These are phyloP conservation scores for Eidolon helvum DNA, from an alignment of 2,113 vertebrate genomes.

Conservation along the genomic window DNA sequence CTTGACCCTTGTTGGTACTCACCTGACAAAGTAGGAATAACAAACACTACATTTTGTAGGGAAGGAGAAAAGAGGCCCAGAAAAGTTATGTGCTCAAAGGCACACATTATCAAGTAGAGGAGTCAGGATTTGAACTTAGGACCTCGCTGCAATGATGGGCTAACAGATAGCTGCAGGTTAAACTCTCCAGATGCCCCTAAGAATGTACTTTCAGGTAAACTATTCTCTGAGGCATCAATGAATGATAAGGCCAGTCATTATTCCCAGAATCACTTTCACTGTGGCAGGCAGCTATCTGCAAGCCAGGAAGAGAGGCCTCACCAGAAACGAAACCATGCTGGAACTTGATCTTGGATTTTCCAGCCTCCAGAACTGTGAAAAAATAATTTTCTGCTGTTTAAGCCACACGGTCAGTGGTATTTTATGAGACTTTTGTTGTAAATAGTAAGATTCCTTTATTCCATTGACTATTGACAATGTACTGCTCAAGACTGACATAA, in stretches of 20 bases:
- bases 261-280: background rate
- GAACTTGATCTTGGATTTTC: background rate
- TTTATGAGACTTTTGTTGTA: background rate
- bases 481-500: background rate
- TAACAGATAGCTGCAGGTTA: background rate
- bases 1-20: background rate
- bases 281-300: background rate
- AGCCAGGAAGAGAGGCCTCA: background rate
- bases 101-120: background rate
- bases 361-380: background rate
- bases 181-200: background rate
- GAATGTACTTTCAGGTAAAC: background rate
- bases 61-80: background rate
- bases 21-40: background rate
- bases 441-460: background rate
- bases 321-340: background rate
- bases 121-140: background rate
- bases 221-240: background rate
- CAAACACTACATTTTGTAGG: background rate
- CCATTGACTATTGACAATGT: background rate
- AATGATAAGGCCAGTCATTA: background rate
- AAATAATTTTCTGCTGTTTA: slow-evolving; percentile 17
- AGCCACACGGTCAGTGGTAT: background rate
- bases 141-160: background rate
- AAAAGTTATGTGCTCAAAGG: background rate